Evolutionary conservation across 2,113 vertebrate genomes (phyloP).

Genomic region (Perca fluviatilis): DNA sequence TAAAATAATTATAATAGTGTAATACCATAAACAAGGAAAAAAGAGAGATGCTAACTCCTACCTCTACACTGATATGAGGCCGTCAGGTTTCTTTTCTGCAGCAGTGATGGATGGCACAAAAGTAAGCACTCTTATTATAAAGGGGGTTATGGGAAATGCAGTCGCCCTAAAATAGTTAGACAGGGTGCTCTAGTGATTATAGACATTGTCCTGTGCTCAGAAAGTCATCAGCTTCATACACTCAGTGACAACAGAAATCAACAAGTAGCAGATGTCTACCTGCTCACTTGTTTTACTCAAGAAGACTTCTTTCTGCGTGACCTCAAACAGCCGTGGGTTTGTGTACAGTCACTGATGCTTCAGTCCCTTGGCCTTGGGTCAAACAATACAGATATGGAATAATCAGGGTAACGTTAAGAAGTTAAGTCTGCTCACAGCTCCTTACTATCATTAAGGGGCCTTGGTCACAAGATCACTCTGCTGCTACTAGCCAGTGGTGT

Average conservation of each 20-base stretch:
- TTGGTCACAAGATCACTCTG: slow-evolving; percentile 76
- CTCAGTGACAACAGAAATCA: not conserved
- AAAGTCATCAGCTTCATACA: not conserved
- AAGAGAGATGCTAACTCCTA: not conserved
- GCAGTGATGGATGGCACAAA: not conserved
- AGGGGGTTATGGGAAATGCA: not conserved
- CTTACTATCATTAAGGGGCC: slow-evolving; percentile 73
- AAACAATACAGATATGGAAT: slow-evolving; percentile 53
- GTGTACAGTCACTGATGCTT: slow-evolving; percentile 7
- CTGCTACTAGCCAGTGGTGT: slow-evolving; percentile 74
- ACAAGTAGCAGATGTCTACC: not conserved
- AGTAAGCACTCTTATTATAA: not conserved
- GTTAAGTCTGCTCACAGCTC: slow-evolving; percentile 65
- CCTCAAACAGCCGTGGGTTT: not conserved
- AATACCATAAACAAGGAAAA: not conserved
- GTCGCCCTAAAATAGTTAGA: not conserved
- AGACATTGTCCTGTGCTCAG: not conserved
- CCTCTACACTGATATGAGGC: not conserved
- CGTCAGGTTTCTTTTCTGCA: not conserved
- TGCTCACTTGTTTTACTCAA: not conserved
- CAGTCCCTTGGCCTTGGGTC: slow-evolving; percentile 9
- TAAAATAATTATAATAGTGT: not conserved
- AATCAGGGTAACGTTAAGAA: slow-evolving; percentile 31
- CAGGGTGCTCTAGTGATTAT: not conserved
- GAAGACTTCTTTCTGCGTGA: not conserved